These are phyloP conservation scores for Caenorhabditis latens DNA, from an alignment of 1,140 invertebrate species.

Conservation along the genomic window DNA sequence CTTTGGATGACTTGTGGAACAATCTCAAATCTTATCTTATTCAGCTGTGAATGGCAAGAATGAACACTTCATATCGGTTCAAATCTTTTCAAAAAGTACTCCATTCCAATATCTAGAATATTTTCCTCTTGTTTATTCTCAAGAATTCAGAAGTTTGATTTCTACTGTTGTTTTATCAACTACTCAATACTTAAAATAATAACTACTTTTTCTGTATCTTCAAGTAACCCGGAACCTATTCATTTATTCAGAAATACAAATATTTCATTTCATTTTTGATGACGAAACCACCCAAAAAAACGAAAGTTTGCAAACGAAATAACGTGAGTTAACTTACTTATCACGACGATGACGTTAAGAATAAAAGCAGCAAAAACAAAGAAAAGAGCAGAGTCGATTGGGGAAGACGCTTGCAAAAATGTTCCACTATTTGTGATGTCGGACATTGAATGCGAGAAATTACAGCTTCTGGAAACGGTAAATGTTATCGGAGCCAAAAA, in stretches of 20 bases:
- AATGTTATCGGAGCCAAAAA: neutral
- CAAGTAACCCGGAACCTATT: too few relatives aligned
- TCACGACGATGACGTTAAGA: conserved; percentile 65
- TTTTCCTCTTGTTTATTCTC: neutral
- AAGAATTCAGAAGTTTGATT: neutral
- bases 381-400: conserved; percentile 65
- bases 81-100: too few relatives aligned
- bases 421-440: conserved; percentile 47
- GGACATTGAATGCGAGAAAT: conserved; percentile 29
- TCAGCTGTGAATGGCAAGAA: too few relatives aligned
- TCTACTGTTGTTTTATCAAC: too few relatives aligned
- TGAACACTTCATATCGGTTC: too few relatives aligned
- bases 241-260: too few relatives aligned
- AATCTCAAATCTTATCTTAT: too few relatives aligned
- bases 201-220: too few relatives aligned
- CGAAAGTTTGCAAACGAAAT: neutral
- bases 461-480: conserved; percentile 6
- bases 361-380: conserved; percentile 64
- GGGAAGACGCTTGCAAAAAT: conserved; percentile 61
- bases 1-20: too few relatives aligned
- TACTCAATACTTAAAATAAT: too few relatives aligned
- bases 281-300: conserved; percentile 2
- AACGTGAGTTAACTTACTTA: conserved; percentile 42
- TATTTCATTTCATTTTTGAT: neutral
- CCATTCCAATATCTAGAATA: neutral